phyloP scores from a whole-genome alignment of 2,888 invertebrate genomes.

The Falcaria lacertinaria region DNA sequence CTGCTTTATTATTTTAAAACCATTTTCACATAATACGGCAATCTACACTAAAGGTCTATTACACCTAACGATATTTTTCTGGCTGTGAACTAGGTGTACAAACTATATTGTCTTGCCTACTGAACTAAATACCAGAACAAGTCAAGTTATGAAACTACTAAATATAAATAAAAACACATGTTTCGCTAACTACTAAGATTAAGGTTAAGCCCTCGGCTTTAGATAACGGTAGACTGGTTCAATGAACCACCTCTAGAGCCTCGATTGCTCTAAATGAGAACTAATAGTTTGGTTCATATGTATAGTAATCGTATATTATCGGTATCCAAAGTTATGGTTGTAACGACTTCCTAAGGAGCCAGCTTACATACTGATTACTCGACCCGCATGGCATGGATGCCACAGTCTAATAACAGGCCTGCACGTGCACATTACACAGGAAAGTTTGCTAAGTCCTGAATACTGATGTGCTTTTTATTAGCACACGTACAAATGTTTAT shows the following conservation, averaged over 20 bases:
- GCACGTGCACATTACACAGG: conserved; percentile 13
- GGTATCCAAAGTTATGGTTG: conserved; percentile 13
- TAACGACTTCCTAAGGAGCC: conserved; percentile 57
- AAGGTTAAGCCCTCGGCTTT: conserved; percentile 28
- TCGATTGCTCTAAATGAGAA: conserved; percentile 52
- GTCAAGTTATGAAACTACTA: not conserved
- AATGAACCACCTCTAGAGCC: conserved; percentile 30
- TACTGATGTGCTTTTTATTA: conserved; percentile 9
- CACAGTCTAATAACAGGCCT: conserved; percentile 2
- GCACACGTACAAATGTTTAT: not conserved
- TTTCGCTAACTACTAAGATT: not conserved
- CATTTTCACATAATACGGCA: too few species aligned
- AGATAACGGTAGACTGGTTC: conserved; percentile 59
- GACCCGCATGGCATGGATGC: conserved; percentile 14
- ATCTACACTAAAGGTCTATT: too few species aligned
- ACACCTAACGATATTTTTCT: too few species aligned
- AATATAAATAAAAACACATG: not conserved
- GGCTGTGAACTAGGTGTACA: not conserved
- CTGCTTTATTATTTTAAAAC: too few species aligned
- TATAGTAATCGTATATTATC: conserved; percentile 37
- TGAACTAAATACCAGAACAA: not conserved
- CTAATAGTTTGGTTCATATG: conserved; percentile 51
- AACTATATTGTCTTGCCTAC: not conserved
- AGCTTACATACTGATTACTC: conserved; percentile 50
- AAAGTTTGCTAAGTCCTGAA: conserved; percentile 16